These are phyloP conservation scores for Bactericera cockerelli DNA, from an alignment of 1,140 invertebrate species.

Conservation along the genomic window DNA sequence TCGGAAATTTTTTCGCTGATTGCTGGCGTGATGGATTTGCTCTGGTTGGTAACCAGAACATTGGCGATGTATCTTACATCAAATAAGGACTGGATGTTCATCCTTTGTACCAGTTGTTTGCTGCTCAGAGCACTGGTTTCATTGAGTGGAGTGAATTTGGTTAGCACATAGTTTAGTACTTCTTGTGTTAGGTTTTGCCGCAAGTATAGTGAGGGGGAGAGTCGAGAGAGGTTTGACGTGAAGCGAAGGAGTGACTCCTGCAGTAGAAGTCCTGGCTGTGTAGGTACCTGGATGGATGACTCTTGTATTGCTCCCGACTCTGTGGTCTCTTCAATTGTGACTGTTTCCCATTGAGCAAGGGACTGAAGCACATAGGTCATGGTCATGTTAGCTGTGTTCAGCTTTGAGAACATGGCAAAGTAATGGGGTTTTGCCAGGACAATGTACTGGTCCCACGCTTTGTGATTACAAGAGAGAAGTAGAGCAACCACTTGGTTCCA, in stretches of 20 bases:
- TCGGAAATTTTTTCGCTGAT: background rate
- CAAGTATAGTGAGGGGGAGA: slow-evolving; percentile 11
- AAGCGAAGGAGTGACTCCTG: slow-evolving; percentile 13
- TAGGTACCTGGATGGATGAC: slow-evolving; percentile 12
- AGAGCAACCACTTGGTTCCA: slow-evolving; percentile 1
- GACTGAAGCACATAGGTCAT: background rate
- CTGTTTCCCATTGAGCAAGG: slow-evolving; percentile 12
- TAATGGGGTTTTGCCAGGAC: background rate
- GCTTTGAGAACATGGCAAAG: background rate
- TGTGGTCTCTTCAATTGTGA: slow-evolving; percentile 13
- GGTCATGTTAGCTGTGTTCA: background rate
- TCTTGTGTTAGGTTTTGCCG: background rate
- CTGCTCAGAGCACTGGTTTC: background rate
- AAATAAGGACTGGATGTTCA: background rate
- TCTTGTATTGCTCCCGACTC: slow-evolving; percentile 14
- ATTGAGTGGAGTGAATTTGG: background rate
- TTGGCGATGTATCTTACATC: background rate
- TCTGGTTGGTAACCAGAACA: background rate
- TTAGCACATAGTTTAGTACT: background rate
- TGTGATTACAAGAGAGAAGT: slow-evolving; percentile 1
- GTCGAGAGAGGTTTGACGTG: slow-evolving; percentile 4
- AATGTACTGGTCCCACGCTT: slow-evolving; percentile 3
- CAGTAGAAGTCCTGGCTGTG: slow-evolving; percentile 13
- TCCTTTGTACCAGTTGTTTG: background rate
- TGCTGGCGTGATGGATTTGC: background rate